These are phyloP conservation scores for Gari tellinella DNA, from an alignment of 2,888 invertebrate species.

Conservation along the genomic window DNA sequence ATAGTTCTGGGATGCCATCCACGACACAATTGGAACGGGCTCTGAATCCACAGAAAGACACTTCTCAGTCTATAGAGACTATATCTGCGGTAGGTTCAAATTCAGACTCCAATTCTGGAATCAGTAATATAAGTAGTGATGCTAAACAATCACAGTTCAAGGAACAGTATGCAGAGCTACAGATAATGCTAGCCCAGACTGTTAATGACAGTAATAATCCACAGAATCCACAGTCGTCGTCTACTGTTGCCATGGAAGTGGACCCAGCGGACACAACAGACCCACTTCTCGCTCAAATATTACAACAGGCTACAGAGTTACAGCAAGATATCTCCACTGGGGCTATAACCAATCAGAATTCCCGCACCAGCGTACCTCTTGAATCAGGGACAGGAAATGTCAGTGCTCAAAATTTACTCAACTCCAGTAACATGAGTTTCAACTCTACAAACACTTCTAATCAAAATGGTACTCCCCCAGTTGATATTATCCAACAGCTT, in stretches of 20 bases:
- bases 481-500: constrained; percentile 70
- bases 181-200: constrained; percentile 58
- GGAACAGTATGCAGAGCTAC: constrained; percentile 62
- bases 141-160: constrained; percentile 46
- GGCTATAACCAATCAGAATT: constrained; percentile 32
- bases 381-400: background rate
- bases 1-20: constrained; percentile 26
- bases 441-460: background rate
- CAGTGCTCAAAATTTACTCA: constrained; percentile 3
- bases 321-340: constrained; percentile 72
- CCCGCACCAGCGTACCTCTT: no score
- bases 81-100: constrained; percentile 33
- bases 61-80: constrained; percentile 15
- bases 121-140: constrained; percentile 49
- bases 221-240: no score
- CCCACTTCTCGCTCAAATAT: constrained; percentile 90
- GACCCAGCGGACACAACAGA: constrained; percentile 72
- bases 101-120: constrained; percentile 42
- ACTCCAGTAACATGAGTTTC: constrained; percentile 1
- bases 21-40: constrained; percentile 46
- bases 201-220: constrained; percentile 27
- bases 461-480: constrained; percentile 3
- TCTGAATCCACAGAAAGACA: constrained; percentile 26
- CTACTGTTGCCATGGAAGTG: constrained; percentile 54
- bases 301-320: constrained; percentile 94